Conservation (phyloP, 1,140 invertebrate genomes). For the Penaeus chinensis region DNA sequence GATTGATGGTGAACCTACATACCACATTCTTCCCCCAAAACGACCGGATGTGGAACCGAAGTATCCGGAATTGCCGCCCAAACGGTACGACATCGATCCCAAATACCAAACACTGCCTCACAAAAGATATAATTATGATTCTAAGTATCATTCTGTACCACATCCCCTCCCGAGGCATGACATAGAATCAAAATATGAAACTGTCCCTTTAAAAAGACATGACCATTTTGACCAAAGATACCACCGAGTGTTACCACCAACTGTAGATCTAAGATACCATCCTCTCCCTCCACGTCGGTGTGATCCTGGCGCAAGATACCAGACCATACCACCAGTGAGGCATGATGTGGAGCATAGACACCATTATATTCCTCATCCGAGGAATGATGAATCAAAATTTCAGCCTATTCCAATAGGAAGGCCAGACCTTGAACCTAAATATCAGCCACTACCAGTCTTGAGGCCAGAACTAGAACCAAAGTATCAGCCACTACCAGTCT, state of each 20-base stretch:
- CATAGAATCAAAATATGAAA: no score
- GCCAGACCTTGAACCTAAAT: conserved; percentile 33
- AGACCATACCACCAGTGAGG: conserved; percentile 44
- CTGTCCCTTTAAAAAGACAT: no score
- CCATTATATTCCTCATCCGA: background rate
- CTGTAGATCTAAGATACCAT: conserved; percentile 27
- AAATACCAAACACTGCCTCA: conserved; percentile 44
- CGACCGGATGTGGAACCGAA: conserved; percentile 40
- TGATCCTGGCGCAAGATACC: conserved; percentile 40
- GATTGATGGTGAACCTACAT: conserved; percentile 35
- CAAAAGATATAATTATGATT: conserved; percentile 21
- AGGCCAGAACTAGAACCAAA: background rate
- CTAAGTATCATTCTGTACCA: conserved; percentile 2
- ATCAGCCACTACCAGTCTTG: conserved; percentile 38
- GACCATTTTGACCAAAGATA: no score
- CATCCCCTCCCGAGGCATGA: no score
- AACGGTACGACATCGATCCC: conserved; percentile 26
- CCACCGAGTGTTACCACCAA: no score
- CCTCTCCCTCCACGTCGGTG: conserved; percentile 44
- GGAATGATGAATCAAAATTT: no score
- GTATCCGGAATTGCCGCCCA: conserved; percentile 39
- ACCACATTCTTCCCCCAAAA: conserved; percentile 38
- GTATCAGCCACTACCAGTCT: conserved; percentile 38
- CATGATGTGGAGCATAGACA: conserved; percentile 36
- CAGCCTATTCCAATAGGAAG: conserved; percentile 35